A percentile compares a stretch with the other conserved stretches of the same genome.
Evolutionary conservation across 2,797 vertebrate genomes (phyloP).

Genomic region (Alca torda): DNA sequence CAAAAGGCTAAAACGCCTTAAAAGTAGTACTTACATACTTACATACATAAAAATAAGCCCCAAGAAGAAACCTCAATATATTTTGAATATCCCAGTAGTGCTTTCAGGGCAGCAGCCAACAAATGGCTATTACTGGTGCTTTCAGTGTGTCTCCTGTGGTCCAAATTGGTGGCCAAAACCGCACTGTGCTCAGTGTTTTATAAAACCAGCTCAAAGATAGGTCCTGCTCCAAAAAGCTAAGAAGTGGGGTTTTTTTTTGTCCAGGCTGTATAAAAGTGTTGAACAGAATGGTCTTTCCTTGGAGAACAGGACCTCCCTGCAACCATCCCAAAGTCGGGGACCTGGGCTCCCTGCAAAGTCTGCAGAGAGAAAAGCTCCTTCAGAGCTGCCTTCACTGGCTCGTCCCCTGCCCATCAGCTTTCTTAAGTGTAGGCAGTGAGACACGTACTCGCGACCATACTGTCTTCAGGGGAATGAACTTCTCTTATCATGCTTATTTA

Average conservation of each 20-base stretch:
- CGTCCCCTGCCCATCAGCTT: not conserved
- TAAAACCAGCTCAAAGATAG: not conserved
- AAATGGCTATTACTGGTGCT: not conserved
- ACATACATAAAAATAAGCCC: no score
- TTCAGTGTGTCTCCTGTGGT: not conserved
- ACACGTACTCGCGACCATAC: rapidly evolving
- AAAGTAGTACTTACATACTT: not conserved
- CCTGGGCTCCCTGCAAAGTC: not conserved
- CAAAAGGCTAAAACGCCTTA: not conserved
- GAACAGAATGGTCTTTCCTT: not conserved
- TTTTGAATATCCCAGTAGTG: not conserved
- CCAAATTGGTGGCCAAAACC: not conserved
- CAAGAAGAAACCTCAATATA: not conserved
- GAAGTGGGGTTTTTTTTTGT: rapidly evolving
- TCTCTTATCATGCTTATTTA: not conserved
- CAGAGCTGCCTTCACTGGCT: not conserved
- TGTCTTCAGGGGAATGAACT: not conserved
- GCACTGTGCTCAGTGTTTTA: not conserved
- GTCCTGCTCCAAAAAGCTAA: not conserved
- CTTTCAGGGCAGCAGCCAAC: not conserved
- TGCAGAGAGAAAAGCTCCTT: not conserved
- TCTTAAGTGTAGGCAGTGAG: not conserved
- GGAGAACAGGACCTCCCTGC: not conserved
- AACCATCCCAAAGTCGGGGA: rapidly evolving
- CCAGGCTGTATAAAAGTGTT: not conserved